Percentiles rank a stretch among this genome's conserved stretches.
Evolutionary conservation across 2,113 vertebrate genomes (phyloP).

Genomic region (Speoplatyrhinus poulsoni): DNA sequence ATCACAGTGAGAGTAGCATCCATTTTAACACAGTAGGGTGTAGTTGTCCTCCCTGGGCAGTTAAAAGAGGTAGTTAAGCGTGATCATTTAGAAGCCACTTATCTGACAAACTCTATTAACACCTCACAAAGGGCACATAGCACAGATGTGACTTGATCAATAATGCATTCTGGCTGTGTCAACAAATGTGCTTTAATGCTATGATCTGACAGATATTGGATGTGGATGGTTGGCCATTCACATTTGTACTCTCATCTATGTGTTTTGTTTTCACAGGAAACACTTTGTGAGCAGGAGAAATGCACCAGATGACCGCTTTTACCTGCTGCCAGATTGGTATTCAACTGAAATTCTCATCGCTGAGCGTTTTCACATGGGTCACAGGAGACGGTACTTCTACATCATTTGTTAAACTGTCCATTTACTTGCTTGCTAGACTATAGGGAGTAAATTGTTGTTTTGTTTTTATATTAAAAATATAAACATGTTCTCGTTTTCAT

Average conservation of each 20-base stretch:
- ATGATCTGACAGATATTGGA: background rate
- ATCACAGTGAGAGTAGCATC: slow-evolving; percentile 37
- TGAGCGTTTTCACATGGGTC: background rate
- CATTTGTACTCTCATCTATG: slow-evolving; percentile 16
- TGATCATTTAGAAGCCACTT: slow-evolving; percentile 21
- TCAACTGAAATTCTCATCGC: background rate
- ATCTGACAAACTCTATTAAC: background rate
- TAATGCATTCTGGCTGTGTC: slow-evolving; percentile 15
- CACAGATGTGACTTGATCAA: slow-evolving; percentile 11
- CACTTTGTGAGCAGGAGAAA: background rate
- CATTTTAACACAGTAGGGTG: slow-evolving; percentile 26
- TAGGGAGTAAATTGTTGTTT: too few relatives aligned
- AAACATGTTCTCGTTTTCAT: too few relatives aligned
- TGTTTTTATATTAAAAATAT: too few relatives aligned
- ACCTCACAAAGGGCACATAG: background rate
- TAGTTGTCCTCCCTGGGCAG: background rate
- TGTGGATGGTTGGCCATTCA: background rate
- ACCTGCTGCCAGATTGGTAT: background rate
- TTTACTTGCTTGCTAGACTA: background rate
- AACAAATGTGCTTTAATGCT: background rate
- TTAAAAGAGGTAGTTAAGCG: background rate
- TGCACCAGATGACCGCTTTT: background rate
- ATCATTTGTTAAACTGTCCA: background rate
- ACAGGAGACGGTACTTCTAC: background rate
- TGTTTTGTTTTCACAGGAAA: slow-evolving; percentile 5